phyloP scores from a whole-genome alignment of 1,140 invertebrate genomes.

The Sitodiplosis mosellana region DNA sequence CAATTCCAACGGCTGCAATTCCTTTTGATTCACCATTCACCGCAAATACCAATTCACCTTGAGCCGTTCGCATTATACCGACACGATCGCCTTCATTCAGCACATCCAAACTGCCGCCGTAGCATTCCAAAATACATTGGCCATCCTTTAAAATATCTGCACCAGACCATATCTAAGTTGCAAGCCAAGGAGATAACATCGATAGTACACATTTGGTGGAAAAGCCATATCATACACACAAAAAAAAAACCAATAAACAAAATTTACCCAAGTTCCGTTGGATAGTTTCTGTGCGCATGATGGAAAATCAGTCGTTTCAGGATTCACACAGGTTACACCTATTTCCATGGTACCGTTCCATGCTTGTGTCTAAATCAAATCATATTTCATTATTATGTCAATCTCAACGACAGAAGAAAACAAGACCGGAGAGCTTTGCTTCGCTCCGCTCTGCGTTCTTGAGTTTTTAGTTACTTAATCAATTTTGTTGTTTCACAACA shows the following conservation, averaged over 20 bases:
- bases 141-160: constrained; percentile 72
- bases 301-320: constrained; percentile 59
- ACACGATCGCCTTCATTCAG: constrained; percentile 69
- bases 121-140: constrained; percentile 54
- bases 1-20: constrained; percentile 59
- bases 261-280: constrained; percentile 64
- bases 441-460: too few relatives aligned
- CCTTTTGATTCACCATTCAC: constrained; percentile 80
- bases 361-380: constrained; percentile 38
- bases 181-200: too few relatives aligned
- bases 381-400: constrained; percentile 1
- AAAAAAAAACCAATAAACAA: constrained; percentile 3
- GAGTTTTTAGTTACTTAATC: too few relatives aligned
- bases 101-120: constrained; percentile 67
- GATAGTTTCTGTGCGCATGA: constrained; percentile 67
- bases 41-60: constrained; percentile 73
- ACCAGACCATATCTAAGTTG: constrained; percentile 55
- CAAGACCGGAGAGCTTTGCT: too few relatives aligned
- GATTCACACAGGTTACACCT: constrained; percentile 71
- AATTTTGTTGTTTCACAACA: too few relatives aligned
- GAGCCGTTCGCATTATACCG: constrained; percentile 61
- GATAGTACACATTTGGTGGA: too few relatives aligned
- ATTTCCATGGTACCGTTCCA: constrained; percentile 89
- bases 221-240: constrained; percentile 5
- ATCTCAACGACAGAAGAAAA: not conserved